Percentiles rank a stretch among this genome's conserved stretches.
These are phyloP conservation scores for Rynchops niger DNA, from an alignment of 2,113 vertebrate species.

Conservation along the genomic window DNA sequence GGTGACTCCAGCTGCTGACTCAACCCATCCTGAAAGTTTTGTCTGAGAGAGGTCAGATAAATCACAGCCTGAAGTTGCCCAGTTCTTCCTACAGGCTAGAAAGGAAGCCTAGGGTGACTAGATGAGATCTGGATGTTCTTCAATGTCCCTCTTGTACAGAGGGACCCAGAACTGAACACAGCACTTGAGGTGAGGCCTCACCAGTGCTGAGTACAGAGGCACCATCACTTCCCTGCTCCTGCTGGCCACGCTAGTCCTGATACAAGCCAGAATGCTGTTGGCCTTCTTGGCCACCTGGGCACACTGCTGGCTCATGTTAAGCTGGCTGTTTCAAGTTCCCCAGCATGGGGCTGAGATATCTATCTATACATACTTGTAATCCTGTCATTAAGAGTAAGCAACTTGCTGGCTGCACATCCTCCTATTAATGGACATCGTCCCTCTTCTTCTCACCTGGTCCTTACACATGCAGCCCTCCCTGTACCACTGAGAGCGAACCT, in stretches of 20 bases:
- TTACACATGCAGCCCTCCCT: neutral
- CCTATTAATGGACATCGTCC: neutral
- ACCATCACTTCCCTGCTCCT: too few relatives aligned
- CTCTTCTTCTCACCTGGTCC: neutral
- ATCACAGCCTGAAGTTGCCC: neutral
- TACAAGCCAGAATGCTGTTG: too few relatives aligned
- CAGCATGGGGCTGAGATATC: neutral
- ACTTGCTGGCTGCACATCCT: neutral
- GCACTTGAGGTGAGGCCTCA: too few relatives aligned
- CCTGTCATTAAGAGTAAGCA: neutral
- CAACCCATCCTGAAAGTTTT: neutral
- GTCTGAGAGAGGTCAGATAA: neutral
- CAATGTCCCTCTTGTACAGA: too few relatives aligned
- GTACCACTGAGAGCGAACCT: neutral
- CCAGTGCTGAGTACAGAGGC: too few relatives aligned
- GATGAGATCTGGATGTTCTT: neutral
- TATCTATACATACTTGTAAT: neutral
- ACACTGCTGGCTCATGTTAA: too few relatives aligned
- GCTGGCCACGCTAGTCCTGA: too few relatives aligned
- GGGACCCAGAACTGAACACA: too few relatives aligned
- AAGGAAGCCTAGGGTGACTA: neutral
- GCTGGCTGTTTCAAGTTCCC: too few relatives aligned
- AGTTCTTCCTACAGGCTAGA: neutral
- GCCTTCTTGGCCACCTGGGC: too few relatives aligned
- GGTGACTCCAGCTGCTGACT: neutral